A percentile compares a stretch with the other conserved stretches of the same genome.
These are phyloP conservation scores for Vultur gryphus DNA, from an alignment of 2,797 vertebrate genomes.

Conservation along the genomic window DNA sequence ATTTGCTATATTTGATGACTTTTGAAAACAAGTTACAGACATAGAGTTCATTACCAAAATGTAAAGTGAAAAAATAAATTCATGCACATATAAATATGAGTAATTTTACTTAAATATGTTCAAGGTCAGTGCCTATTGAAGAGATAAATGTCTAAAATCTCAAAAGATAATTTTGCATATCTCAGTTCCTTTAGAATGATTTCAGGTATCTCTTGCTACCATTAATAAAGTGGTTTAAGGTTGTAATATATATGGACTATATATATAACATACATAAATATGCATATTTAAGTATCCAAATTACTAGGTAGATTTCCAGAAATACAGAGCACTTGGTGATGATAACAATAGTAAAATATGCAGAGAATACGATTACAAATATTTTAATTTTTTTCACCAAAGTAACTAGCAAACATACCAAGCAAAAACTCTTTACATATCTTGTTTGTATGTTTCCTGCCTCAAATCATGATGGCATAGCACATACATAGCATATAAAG, in stretches of 20 bases:
- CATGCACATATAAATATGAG: neutral
- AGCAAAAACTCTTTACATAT: neutral
- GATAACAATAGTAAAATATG: neutral
- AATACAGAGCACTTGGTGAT: neutral
- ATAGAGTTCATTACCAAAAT: neutral
- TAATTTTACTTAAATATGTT: neutral
- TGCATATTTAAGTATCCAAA: neutral
- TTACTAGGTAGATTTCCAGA: neutral
- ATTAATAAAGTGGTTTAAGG: neutral
- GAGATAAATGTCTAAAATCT: neutral
- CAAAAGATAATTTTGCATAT: neutral
- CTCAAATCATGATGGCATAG: neutral
- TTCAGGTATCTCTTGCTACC: neutral
- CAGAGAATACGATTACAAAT: neutral
- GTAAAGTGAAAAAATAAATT: neutral
- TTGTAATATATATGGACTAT: neutral
- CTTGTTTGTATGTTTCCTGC: neutral
- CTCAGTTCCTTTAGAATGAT: neutral
- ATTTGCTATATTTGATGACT: neutral
- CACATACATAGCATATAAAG: neutral
- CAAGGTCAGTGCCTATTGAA: neutral
- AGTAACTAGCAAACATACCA: neutral
- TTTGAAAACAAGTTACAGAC: neutral
- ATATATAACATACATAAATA: neutral
- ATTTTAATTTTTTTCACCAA: neutral